Base-by-base conservation (phyloP, 1,140 invertebrate species). In the Nomia melanderi region DNA sequence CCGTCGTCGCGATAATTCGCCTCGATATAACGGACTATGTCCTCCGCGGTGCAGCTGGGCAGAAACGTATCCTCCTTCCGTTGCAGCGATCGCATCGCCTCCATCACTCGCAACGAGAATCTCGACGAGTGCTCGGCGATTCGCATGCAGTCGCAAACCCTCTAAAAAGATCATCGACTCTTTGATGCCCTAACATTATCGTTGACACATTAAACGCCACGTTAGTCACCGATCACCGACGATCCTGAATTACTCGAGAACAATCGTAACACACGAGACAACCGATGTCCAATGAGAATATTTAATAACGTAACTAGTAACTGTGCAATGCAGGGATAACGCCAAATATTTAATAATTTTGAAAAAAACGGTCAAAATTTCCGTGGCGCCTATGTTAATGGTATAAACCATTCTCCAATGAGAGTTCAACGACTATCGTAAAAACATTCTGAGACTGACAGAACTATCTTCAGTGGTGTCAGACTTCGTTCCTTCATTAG, bases 21-120 rank as follows among this genome's bases (percentile, higher is more conserved):
- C 2, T 64, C 50, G 25, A 89, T 82, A n/a, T 86, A 87, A 5
- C 80, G 50, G 50, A 82, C 80, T 53, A 89, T 86, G 11, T 89
- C 87, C 9, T 83, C 67, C 2, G 41, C 56, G 20, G 41, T 63
- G 20, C 76, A 86, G 0, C 74, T 81, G 2, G 44, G 27, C 8
- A 72, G 20, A 23, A 36, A 14, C 1, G 39, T 53, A 20, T 82
- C 41, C 11, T 63, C 64, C 4, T 78, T 27, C 9, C 53, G 70
- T 20, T 84, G 79, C 23, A 88, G 14, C 33, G 53, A 77, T 1
- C 85, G 86, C 79, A 89, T 77, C 23, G 88, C 88, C 36, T 89
- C 88, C 81, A 89, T 80, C 25, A 89, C 82, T 25, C 82, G 76
- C 39, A 89, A 8, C 1, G 86, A 85, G 56, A 89, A 88, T 44